Evolutionary conservation across 2,888 invertebrate genomes (phyloP).

Genomic region (Thera britannica): DNA sequence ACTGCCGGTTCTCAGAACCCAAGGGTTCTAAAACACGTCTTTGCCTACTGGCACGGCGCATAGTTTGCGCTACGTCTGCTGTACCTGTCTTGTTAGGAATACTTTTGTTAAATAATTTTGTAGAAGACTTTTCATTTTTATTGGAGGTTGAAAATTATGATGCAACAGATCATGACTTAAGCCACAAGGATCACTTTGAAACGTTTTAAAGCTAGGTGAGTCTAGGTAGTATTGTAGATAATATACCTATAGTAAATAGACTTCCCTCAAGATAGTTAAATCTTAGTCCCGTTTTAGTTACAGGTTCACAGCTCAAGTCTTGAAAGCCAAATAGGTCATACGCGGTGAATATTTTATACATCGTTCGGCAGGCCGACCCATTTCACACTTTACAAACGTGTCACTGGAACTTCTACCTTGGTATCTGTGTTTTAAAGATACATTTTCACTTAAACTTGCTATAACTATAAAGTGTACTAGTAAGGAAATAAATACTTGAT

Average conservation of each 20-base stretch:
- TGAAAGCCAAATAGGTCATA: slow-evolving; percentile 3
- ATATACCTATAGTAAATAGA: too few relatives aligned
- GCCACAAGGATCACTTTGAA: too few relatives aligned
- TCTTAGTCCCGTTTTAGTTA: not conserved
- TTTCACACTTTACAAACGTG: slow-evolving; percentile 11
- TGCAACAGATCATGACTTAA: too few relatives aligned
- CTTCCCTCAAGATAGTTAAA: too few relatives aligned
- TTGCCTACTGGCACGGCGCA: not conserved
- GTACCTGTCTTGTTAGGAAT: not conserved
- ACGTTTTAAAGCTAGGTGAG: too few relatives aligned
- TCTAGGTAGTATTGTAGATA: too few relatives aligned
- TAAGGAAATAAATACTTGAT: too few relatives aligned
- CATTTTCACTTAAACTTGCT: not conserved
- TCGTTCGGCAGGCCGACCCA: slow-evolving; percentile 3
- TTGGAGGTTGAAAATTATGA: too few relatives aligned
- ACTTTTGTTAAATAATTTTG: too few relatives aligned
- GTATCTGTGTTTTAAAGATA: not conserved
- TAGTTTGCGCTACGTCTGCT: not conserved
- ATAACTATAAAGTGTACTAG: not conserved
- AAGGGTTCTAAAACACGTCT: not conserved
- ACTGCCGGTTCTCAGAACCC: not conserved
- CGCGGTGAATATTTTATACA: slow-evolving; percentile 11
- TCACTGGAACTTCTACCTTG: slow-evolving; percentile 2
- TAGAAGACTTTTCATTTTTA: too few relatives aligned
- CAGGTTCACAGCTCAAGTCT: not conserved